Evolutionary conservation across 2,113 vertebrate species (phyloP).

Genomic region (Eupsittula cactorum): DNA sequence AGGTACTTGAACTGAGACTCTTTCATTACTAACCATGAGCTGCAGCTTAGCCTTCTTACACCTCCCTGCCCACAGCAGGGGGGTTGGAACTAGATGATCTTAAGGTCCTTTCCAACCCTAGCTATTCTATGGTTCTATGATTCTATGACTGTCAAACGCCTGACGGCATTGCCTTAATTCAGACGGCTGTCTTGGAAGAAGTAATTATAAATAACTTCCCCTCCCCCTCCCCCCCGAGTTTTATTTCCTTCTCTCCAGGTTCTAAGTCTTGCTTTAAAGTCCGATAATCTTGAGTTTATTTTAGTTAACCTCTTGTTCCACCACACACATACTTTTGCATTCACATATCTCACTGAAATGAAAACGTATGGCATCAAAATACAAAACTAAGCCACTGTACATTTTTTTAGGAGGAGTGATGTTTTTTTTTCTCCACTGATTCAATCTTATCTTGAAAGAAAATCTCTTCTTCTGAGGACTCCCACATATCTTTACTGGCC

Average conservation of each 20-base stretch:
- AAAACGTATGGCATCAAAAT: background rate
- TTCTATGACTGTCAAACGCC: background rate
- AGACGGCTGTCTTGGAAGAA: background rate
- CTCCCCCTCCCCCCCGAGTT: background rate
- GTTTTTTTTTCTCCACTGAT: background rate
- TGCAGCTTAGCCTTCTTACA: background rate
- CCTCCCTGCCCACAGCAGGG: no score
- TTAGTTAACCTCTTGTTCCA: background rate
- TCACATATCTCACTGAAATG: background rate
- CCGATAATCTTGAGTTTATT: background rate
- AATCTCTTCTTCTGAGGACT: background rate
- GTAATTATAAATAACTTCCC: background rate
- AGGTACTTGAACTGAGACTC: background rate
- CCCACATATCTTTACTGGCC: background rate
- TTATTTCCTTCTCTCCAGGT: background rate
- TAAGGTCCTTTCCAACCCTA: no score
- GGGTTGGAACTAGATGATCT: no score
- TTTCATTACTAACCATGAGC: background rate
- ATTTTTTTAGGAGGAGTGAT: background rate
- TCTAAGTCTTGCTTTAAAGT: background rate
- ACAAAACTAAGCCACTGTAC: background rate
- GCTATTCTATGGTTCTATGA: no score
- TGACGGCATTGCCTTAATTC: background rate
- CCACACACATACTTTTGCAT: background rate
- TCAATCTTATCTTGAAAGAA: background rate